Percentiles rank a stretch among this genome's conserved stretches.
Conservation (phyloP, 1,140 invertebrate species). For the Eueides isabella region DNA sequence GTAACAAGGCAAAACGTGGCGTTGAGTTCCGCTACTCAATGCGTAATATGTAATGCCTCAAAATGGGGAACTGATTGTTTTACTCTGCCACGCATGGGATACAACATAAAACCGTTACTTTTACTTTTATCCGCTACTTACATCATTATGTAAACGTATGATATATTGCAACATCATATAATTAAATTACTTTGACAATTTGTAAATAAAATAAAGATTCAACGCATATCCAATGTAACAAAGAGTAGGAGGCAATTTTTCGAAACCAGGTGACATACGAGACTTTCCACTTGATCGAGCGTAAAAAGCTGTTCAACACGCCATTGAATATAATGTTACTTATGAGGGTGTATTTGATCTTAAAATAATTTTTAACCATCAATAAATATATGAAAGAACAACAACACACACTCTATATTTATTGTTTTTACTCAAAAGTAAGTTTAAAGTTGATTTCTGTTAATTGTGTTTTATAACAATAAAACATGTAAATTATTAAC, state of each 20-base stretch:
- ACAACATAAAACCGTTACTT: no score
- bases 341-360: conserved; percentile 8
- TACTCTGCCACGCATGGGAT: no score
- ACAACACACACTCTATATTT: background rate
- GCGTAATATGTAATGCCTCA: no score
- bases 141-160: no score
- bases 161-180: no score
- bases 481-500: background rate
- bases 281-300: conserved; percentile 72
- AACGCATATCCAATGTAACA: conserved; percentile 35
- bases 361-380: background rate
- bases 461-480: background rate
- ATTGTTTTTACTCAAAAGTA: background rate
- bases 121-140: no score
- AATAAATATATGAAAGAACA: conserved; percentile 2
- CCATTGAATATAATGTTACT: conserved; percentile 66
- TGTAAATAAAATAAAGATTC: no score
- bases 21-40: no score
- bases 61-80: no score
- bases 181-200: no score
- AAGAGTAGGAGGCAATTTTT: conserved; percentile 31
- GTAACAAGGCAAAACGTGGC: no score
- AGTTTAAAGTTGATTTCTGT: background rate
- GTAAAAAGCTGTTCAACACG: conserved; percentile 72
- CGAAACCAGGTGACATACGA: conserved; percentile 68